Conservation (phyloP, 2,888 invertebrate species). For the Eupithecia subumbrata region DNA sequence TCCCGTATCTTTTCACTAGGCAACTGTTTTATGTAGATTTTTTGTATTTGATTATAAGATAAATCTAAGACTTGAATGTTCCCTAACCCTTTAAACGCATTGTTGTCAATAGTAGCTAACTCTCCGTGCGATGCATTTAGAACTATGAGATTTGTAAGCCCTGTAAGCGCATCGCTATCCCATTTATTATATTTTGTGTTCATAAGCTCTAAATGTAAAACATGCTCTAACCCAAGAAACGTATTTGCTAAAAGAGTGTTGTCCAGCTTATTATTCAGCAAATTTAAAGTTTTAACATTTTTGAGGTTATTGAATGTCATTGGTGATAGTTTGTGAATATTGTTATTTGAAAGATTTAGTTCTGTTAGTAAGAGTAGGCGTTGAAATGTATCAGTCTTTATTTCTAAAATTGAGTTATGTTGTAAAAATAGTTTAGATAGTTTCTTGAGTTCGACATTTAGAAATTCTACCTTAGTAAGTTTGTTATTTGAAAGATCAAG, state of each 20-base stretch:
- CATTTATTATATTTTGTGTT: slow-evolving; percentile 16
- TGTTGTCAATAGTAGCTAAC: slow-evolving; percentile 16
- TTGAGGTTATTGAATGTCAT: slow-evolving; percentile 25
- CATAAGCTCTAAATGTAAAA: slow-evolving; percentile 20
- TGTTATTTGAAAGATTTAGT: slow-evolving; percentile 27
- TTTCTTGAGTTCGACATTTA: slow-evolving; percentile 15
- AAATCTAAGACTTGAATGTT: slow-evolving; percentile 24
- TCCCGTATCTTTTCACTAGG: slow-evolving; percentile 9
- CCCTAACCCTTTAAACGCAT: slow-evolving; percentile 17
- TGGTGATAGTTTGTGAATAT: slow-evolving; percentile 13
- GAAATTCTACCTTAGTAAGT: slow-evolving; percentile 18
- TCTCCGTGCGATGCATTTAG: slow-evolving; percentile 27
- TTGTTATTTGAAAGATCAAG: slow-evolving; percentile 29
- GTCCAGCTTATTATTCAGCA: slow-evolving; percentile 10
- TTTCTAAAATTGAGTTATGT: slow-evolving; percentile 20
- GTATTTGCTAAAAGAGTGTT: slow-evolving; percentile 17
- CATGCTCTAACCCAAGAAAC: slow-evolving; percentile 28
- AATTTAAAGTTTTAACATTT: slow-evolving; percentile 13
- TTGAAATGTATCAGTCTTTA: slow-evolving; percentile 17
- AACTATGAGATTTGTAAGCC: slow-evolving; percentile 15
- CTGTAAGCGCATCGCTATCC: slow-evolving; percentile 20
- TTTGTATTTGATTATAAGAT: slow-evolving; percentile 21
- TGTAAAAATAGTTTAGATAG: slow-evolving; percentile 17
- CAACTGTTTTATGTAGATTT: slow-evolving; percentile 16
- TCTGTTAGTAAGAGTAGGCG: slow-evolving; percentile 16